A percentile compares a stretch with the other conserved stretches of the same genome.
phyloP scores from a whole-genome alignment of 2,113 vertebrate species.

The Centropus unirufus region DNA sequence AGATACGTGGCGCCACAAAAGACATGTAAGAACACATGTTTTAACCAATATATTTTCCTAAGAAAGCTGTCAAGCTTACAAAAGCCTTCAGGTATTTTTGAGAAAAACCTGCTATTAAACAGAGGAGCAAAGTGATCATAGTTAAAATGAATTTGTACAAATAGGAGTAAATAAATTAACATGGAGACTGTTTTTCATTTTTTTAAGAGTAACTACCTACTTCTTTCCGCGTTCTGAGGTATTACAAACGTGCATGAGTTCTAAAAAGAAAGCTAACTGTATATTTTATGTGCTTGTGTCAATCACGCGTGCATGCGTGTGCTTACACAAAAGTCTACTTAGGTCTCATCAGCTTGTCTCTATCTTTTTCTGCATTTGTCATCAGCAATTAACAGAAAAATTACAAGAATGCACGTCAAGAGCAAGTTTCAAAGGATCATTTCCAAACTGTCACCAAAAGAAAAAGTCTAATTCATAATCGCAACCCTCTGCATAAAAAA shows the following conservation, averaged over 20 bases:
- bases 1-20: not conserved
- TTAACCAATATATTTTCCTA: not conserved
- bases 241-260: not conserved
- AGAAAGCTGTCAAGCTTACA: not conserved
- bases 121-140: not conserved
- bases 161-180: not conserved
- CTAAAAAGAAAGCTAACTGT: not conserved
- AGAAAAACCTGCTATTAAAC: not conserved
- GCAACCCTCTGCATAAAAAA: not conserved
- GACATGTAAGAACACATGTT: not conserved
- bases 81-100: not conserved
- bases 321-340: not conserved
- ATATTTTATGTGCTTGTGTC: not conserved
- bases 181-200: not conserved
- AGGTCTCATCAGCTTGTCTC: not conserved
- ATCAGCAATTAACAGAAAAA: not conserved
- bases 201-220: not conserved
- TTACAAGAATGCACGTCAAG: not conserved
- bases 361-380: not conserved
- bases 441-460: not conserved
- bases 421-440: not conserved
- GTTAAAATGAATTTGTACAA: not conserved
- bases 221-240: not conserved
- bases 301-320: rapidly evolving
- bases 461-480: not conserved